Evolutionary conservation across 2,113 vertebrate species (phyloP), one percentile per base, ranked within the genome.

Genomic region (Sialia sialis): DNA sequence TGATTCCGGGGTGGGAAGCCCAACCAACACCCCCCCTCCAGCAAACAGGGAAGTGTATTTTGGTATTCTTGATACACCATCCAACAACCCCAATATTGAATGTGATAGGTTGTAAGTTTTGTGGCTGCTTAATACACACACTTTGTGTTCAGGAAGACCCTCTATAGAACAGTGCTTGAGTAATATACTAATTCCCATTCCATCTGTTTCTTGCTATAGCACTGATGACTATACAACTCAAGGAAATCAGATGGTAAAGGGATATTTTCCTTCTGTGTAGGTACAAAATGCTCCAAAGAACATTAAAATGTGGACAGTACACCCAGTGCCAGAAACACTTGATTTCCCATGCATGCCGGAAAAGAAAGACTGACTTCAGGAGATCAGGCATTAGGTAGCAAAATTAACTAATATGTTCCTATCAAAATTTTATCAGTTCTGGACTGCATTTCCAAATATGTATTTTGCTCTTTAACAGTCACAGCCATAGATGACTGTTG

Each of bases 31-130:
- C 12, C 97, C 97, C 48, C 97, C 98, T n/a, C 92, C 90, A 36
- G 94, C 96, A 91, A 97, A 97, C 7, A 96, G 93, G 58, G 94
- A 97, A 62, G 93, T 94, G n/a, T 97, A 94, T 94, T 95, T 97
- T 80, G 82, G 97, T 39, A 38, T 97, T 56, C 59, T 96, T 1
- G 94, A 97, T 54, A 96, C 62, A 6, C 84, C 84, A 4, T 96
- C 96, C 15, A 97, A 97, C 38, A 93, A 96, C 16, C 93, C 97
- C 4, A 97, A 98, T 56, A 98, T 97, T 32, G 98, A 98, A 92
- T 98, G 98, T 64, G 98, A 97, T 49, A 96, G 98, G 95, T 97
- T 98, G 30, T 98, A 94, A 97, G 11, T 66, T 82, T 54, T 56
- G 39, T 11, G 7, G 52, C 49, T 58, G 34, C 62, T 81, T 83